phyloP scores from a whole-genome alignment of 2,113 vertebrate species.

The Sebastes schlegelii region DNA sequence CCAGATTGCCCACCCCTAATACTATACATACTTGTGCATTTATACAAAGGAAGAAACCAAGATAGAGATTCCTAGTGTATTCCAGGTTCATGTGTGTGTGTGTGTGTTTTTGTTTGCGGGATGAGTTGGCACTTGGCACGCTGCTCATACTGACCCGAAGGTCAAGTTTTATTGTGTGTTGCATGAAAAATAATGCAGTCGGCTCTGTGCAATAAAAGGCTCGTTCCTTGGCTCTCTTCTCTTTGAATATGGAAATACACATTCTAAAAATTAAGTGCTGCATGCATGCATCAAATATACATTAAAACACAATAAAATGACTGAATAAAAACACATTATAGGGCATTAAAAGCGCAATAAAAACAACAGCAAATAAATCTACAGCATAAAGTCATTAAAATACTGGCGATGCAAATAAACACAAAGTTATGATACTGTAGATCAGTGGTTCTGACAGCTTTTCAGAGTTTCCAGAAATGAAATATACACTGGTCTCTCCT shows the following conservation, averaged over 20 bases:
- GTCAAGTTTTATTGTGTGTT: conserved; percentile 1
- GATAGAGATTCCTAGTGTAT: conserved; percentile 5
- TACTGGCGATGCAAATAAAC: too few relatives aligned
- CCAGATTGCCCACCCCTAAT: too few relatives aligned
- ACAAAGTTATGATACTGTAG: too few relatives aligned
- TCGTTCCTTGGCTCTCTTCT: not conserved
- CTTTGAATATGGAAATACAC: conserved; percentile 1
- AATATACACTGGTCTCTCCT: not conserved
- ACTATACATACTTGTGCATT: not conserved
- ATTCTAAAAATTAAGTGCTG: not conserved
- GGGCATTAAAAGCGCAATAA: not conserved
- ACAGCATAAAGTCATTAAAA: not conserved
- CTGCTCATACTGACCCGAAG: conserved; percentile 18
- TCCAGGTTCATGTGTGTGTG: not conserved
- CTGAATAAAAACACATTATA: not conserved
- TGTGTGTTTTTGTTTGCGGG: conserved; percentile 10
- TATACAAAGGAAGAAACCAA: not conserved
- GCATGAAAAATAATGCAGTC: conserved; percentile 15
- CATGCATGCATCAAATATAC: not conserved
- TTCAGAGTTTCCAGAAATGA: not conserved
- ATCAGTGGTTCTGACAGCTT: too few relatives aligned
- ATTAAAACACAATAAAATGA: not conserved
- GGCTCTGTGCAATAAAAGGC: not conserved
- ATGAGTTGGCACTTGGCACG: conserved; percentile 20
- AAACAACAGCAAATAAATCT: not conserved